Conservation (phyloP, 1,140 invertebrate species). For the Hylyphantes graminicola region DNA sequence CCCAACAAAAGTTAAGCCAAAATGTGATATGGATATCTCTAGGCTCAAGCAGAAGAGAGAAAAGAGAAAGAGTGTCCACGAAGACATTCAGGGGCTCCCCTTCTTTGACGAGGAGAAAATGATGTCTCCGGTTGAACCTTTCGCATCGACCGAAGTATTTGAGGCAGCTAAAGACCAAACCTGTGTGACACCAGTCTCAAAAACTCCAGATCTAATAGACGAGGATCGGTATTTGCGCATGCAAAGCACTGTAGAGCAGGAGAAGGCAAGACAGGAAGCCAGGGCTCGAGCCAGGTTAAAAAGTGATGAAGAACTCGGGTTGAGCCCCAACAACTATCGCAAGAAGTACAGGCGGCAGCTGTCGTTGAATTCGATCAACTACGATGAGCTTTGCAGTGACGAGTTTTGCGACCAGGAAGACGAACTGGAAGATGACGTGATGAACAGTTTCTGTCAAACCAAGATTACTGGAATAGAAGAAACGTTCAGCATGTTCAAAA, state of each 20-base stretch:
- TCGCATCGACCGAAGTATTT: conserved; percentile 60
- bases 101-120: conserved; percentile 62
- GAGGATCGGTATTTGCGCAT: conserved; percentile 65
- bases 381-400: conserved; percentile 60
- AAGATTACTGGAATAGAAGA: conserved; percentile 43
- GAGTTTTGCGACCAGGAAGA: conserved; percentile 71
- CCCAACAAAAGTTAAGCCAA: conserved; percentile 53
- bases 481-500: conserved; percentile 54
- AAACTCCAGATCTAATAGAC: conserved; percentile 44
- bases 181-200: conserved; percentile 19
- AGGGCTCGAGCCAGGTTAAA: conserved; percentile 76
- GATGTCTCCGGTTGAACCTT: conserved; percentile 34
- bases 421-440: conserved; percentile 69
- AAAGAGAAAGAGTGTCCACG: conserved; percentile 60
- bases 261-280: conserved; percentile 74
- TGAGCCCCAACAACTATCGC: conserved; percentile 73
- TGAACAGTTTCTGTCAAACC: conserved; percentile 50
- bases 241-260: conserved; percentile 72
- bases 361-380: conserved; percentile 57
- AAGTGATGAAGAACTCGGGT: conserved; percentile 78
- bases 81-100: conserved; percentile 61
- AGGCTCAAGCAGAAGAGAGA: conserved; percentile 45
- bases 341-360: conserved; percentile 57
- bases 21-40: conserved; percentile 54
- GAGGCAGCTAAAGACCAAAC: too few relatives aligned